Evolutionary conservation across 1,140 invertebrate genomes (phyloP), one percentile per base, ranked within the genome.

Genomic region (Scaptomyza hsui): DNA sequence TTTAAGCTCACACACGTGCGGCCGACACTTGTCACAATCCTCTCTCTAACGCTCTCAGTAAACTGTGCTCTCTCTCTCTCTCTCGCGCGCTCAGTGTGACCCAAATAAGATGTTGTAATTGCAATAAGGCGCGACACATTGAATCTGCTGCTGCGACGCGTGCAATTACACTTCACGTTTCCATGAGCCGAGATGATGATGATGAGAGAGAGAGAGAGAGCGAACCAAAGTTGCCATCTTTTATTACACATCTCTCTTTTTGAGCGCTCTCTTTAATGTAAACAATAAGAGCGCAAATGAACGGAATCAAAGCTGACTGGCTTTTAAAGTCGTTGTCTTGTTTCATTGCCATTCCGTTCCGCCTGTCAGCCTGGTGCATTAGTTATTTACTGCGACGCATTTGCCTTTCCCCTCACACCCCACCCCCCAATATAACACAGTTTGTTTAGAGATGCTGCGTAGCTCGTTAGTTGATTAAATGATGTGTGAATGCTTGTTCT

Each of bases 21-120:
- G 45, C 56, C 49, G 44, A 18, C 69, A 49, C 61, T 68, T 70
- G 67, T 69, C 65, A 85, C 56, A 53, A 61, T 73, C 61, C 55
- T 39, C 35, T 59, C 39, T 47, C 59, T 5, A 7, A 19, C 42
- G 26, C 69, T 42, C 62, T 55, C 52, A n/a, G n/a, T n/a, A n/a
- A n/a, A n/a, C n/a, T n/a, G n/a, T n/a, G 63, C 32, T 53, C 53
- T 32, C 16, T 21, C 9, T 2, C 32, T n/a, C 45, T 26, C 47
- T 45, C 76, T 56, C 44, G 35, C 29, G 68, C 62, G 47, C 62
- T 72, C 61, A 63, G 55, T 71, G 7, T 86, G 82, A 86, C 82
- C 82, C 82, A 86, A 86, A 88, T 88, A 86, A 81, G 82, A 86
- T 86, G 82, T 78, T 75, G 82, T 88, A 86, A 86, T 88, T 86